Evolutionary conservation across 1,140 invertebrate species (phyloP), one percentile per base, ranked within the genome.

Genomic region (Mylabris phalerata): DNA sequence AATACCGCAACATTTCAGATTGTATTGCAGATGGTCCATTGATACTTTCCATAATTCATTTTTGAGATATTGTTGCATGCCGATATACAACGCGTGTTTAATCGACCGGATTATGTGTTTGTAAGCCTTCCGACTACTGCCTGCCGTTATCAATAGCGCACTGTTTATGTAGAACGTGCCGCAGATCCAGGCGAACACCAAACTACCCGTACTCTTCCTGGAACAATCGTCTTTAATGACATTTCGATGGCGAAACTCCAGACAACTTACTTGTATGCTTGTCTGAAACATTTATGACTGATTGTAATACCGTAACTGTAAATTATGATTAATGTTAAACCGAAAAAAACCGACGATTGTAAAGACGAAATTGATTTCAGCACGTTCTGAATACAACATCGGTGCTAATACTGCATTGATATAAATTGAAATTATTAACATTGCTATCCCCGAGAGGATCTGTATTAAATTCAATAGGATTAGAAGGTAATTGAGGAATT

Each of bases 1-100:
- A 42, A 72, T 66, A 25, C 71, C 73, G 55, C 73, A 75, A 49
- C 71, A 76, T 48, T 74, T 65, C 59, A 73, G 50, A 10, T 59
- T 50, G 48, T 64, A 68, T 57, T 76, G 74, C 59, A 76, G 65
- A 56, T 27, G 63, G 56, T 77, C 71, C 26, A 73, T 66, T 3
- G 67, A 68, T 41, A 67, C 61, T 63, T 77, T 77, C 68, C 73
- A 75, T 19, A 55, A 43, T 9, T 50, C 38, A 50, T 76, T 72
- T 11, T 60, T 69, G 27, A 74, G 59, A 60, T 73, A 75, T 52
- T 64, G 70, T 49, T 71, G 71, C 68, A 74, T 75, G 9, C 67
- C 70, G 59, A 57, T 69, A 51, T 61, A 39, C 41, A 70, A 58
- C 9, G 70, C 70, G 59, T 71, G 66, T 48, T 64, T 66, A 57